Percentiles rank a stretch among this genome's conserved stretches.
These are phyloP conservation scores for Pseudopodoces humilis DNA, from an alignment of 2,113 vertebrate genomes.

Conservation along the genomic window DNA sequence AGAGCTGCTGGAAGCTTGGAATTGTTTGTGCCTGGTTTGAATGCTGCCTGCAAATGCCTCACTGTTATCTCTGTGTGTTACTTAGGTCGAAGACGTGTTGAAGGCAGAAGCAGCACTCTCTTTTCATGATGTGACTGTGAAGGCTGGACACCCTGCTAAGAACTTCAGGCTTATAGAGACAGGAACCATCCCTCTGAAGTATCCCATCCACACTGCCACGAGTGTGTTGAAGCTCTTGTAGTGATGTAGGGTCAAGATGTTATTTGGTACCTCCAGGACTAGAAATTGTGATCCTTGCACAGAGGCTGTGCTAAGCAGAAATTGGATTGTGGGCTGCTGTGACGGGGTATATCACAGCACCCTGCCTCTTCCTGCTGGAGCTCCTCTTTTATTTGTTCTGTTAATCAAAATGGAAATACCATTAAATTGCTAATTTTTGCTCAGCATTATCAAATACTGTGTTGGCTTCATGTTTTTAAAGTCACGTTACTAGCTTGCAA, in stretches of 20 bases:
- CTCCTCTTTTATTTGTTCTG: not conserved
- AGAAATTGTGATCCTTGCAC: accelerated
- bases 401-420: not conserved
- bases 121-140: not conserved
- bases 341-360: not conserved
- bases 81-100: accelerated
- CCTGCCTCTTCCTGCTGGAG: not conserved
- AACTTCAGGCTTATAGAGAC: not conserved
- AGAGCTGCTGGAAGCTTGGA: not conserved
- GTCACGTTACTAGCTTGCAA: not conserved
- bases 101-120: accelerated
- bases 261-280: not conserved
- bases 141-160: not conserved
- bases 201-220: not conserved
- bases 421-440: not conserved
- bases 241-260: not conserved
- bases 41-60: not conserved
- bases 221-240: not conserved
- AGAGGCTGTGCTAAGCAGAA: not conserved
- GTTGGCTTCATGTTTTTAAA: not conserved
- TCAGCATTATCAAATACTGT: not conserved
- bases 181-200: not conserved
- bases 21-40: accelerated
- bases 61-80: accelerated
- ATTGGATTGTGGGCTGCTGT: not conserved